These are phyloP conservation scores for Myoxocephalus aenaeus DNA, from an alignment of 2,797 vertebrate genomes.

Conservation along the genomic window DNA sequence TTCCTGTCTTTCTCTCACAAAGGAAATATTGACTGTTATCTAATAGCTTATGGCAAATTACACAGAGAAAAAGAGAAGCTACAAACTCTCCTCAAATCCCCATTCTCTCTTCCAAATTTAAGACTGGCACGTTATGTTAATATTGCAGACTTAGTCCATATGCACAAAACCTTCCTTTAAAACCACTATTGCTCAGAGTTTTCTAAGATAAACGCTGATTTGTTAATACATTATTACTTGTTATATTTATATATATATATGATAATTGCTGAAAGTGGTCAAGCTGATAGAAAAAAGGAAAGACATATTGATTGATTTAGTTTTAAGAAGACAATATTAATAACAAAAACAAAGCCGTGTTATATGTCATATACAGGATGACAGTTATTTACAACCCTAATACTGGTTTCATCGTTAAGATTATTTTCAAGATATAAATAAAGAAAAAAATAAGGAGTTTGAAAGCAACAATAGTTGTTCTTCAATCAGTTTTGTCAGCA, in stretches of 20 bases:
- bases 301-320: constrained; percentile 87
- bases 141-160: constrained; percentile 94
- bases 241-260: constrained; percentile 78
- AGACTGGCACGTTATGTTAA: constrained; percentile 94
- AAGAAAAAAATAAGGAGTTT: constrained; percentile 67
- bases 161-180: constrained; percentile 89
- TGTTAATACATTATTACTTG: constrained; percentile 80
- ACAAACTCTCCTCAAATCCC: constrained; percentile 81
- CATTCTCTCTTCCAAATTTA: constrained; percentile 82
- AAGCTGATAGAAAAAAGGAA: constrained; percentile 95
- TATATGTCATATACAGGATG: constrained; percentile 81
- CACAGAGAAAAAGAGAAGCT: constrained; percentile 85
- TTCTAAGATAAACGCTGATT: constrained; percentile 90
- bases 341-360: constrained; percentile 89
- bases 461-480: constrained; percentile 72
- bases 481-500: constrained; percentile 80
- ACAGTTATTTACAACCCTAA: constrained; percentile 86
- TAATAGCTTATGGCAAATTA: constrained; percentile 87
- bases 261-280: constrained; percentile 95
- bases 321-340: constrained; percentile 90
- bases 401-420: constrained; percentile 65
- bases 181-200: constrained; percentile 93
- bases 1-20: constrained; percentile 31
- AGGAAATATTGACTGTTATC: constrained; percentile 77
- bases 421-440: constrained; percentile 85